These are phyloP conservation scores for Laothoe populi DNA, from an alignment of 2,888 invertebrate genomes.

Conservation along the genomic window DNA sequence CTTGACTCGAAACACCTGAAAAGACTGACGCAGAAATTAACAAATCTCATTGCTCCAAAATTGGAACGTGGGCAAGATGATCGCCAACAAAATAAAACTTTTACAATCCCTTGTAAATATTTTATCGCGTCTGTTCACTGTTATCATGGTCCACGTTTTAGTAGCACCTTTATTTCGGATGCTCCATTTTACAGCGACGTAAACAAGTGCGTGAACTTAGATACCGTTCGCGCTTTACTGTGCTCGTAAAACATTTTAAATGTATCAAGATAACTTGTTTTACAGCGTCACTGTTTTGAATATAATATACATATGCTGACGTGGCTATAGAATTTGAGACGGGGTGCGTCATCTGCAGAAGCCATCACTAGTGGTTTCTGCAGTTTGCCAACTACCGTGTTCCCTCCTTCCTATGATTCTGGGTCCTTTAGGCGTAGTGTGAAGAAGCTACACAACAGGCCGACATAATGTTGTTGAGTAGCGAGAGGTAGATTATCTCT, in stretches of 20 bases:
- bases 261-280: slow-evolving; percentile 47
- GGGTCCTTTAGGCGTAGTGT: too few relatives aligned
- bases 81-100: slow-evolving; percentile 47
- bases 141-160: slow-evolving; percentile 56
- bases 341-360: too few relatives aligned
- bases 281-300: background rate
- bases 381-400: too few relatives aligned
- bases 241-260: slow-evolving; percentile 52
- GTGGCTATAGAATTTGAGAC: too few relatives aligned
- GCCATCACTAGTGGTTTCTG: too few relatives aligned
- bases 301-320: background rate
- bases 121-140: slow-evolving; percentile 50
- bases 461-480: too few relatives aligned
- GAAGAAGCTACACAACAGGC: too few relatives aligned
- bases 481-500: too few relatives aligned
- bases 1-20: background rate
- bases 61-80: slow-evolving; percentile 38
- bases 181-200: slow-evolving; percentile 52
- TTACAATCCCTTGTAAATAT: slow-evolving; percentile 51
- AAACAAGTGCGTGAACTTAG: slow-evolving; percentile 58
- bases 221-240: slow-evolving; percentile 49
- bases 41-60: slow-evolving; percentile 8
- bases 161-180: slow-evolving; percentile 55
- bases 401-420: too few relatives aligned
- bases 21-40: slow-evolving; percentile 11